These are phyloP conservation scores for Orientallactaga sibirica DNA, from an alignment of 2,797 vertebrate genomes.

Conservation along the genomic window DNA sequence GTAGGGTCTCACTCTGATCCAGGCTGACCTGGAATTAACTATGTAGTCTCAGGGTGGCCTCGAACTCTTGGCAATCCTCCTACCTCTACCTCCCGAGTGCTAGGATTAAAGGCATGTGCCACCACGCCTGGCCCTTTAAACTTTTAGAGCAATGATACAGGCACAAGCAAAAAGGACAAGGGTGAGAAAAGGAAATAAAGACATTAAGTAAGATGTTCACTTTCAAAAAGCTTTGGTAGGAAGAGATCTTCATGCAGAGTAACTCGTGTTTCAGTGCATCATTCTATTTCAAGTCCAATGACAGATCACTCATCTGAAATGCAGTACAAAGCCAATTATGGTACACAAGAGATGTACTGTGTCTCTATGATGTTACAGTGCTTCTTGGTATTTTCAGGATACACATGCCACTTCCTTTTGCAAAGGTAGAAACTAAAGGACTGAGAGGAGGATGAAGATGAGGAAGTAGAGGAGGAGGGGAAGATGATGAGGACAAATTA, in stretches of 20 bases:
- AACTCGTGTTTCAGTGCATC: neutral
- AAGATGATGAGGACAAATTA: neutral
- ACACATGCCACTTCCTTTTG: constrained; percentile 20
- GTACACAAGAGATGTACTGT: neutral
- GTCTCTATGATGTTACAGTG: neutral
- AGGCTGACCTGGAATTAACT: too few species aligned
- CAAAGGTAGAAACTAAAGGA: neutral
- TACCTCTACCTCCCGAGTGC: too few species aligned
- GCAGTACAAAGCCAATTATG: neutral
- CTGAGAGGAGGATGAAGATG: neutral
- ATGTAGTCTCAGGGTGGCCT: too few species aligned
- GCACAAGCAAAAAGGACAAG: neutral
- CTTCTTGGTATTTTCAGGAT: neutral
- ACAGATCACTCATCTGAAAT: constrained; percentile 32
- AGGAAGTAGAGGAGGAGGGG: too few species aligned
- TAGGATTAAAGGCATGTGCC: too few species aligned
- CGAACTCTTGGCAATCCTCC: too few species aligned
- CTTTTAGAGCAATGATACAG: constrained; percentile 13
- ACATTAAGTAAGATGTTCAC: neutral
- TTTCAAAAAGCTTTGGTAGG: constrained; percentile 43
- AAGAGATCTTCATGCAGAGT: neutral
- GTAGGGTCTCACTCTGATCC: too few species aligned
- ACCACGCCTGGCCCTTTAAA: neutral
- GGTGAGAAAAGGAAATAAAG: neutral
- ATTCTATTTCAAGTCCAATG: neutral